phyloP scores from a whole-genome alignment of 2,113 vertebrate species.

The Ramphastos sulfuratus region DNA sequence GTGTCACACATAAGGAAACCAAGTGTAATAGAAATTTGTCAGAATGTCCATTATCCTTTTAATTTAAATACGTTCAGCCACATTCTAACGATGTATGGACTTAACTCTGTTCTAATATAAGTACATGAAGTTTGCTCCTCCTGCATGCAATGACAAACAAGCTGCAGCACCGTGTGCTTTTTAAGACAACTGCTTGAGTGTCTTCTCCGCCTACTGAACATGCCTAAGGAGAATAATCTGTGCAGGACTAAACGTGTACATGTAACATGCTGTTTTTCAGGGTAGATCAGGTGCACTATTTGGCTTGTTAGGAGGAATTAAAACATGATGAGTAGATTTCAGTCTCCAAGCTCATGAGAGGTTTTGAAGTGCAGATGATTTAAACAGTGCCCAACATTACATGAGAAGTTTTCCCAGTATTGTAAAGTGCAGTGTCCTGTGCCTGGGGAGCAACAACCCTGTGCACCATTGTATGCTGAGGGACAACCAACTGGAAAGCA shows the following conservation, averaged over 20 bases:
- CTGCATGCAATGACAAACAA: background rate
- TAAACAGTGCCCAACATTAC: background rate
- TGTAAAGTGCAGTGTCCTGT: background rate
- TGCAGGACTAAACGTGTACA: background rate
- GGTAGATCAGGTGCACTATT: background rate
- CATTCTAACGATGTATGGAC: fast-evolving
- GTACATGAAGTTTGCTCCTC: background rate
- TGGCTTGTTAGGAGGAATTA: background rate
- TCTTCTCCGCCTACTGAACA: background rate
- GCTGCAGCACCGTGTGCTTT: background rate
- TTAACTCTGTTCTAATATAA: background rate
- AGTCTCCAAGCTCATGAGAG: background rate
- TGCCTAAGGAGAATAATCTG: background rate
- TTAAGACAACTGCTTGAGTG: background rate
- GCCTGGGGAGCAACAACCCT: fast-evolving
- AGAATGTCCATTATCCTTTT: background rate
- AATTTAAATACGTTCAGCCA: background rate
- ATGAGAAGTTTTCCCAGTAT: background rate
- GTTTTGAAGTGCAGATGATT: background rate
- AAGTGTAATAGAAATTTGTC: background rate
- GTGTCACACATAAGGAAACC: fast-evolving
- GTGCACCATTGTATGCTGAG: fast-evolving
- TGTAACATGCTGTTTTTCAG: background rate
- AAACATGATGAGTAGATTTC: background rate
- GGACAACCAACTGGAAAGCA: background rate